Evolutionary conservation across 2,113 vertebrate species (phyloP).

Genomic region (Caranx ignobilis): DNA sequence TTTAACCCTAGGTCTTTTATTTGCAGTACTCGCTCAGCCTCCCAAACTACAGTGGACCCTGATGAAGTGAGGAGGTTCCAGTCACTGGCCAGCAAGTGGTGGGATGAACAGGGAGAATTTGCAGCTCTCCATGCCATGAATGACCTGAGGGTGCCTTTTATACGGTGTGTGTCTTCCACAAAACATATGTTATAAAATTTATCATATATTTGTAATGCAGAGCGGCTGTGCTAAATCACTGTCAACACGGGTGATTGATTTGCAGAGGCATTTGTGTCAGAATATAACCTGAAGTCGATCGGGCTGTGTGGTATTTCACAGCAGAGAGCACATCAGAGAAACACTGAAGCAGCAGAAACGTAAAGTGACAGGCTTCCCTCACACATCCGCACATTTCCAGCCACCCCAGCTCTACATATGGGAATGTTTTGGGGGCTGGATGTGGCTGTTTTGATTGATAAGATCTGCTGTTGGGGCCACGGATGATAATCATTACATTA

Average conservation of each 20-base stretch:
- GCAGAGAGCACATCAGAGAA: background rate
- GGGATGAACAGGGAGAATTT: conserved; percentile 93
- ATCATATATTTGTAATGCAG: background rate
- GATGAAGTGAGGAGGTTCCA: conserved; percentile 91
- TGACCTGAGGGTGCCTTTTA: conserved; percentile 94
- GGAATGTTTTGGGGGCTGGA: conserved; percentile 10
- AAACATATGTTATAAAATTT: background rate
- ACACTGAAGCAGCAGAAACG: background rate
- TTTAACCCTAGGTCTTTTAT: background rate
- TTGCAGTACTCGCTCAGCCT: conserved; percentile 73
- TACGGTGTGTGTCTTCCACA: conserved; percentile 85
- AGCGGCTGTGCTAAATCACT: background rate
- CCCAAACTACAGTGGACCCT: conserved; percentile 88
- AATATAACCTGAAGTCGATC: conserved; percentile 15
- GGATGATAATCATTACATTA: conserved; percentile 43
- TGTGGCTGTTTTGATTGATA: conserved; percentile 64
- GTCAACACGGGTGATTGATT: background rate
- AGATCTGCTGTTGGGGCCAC: conserved; percentile 50
- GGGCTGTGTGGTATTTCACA: conserved; percentile 2
- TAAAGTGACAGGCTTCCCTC: conserved; percentile 51
- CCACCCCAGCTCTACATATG: background rate
- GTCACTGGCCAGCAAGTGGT: conserved; percentile 91
- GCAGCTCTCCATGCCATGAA: conserved; percentile 94
- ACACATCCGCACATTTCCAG: conserved; percentile 38
- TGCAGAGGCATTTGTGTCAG: conserved; percentile 36